Percentiles rank a stretch among this genome's conserved stretches.
Conservation (phyloP, 1,140 invertebrate species). For the Aporrectodea caliginosa region DNA sequence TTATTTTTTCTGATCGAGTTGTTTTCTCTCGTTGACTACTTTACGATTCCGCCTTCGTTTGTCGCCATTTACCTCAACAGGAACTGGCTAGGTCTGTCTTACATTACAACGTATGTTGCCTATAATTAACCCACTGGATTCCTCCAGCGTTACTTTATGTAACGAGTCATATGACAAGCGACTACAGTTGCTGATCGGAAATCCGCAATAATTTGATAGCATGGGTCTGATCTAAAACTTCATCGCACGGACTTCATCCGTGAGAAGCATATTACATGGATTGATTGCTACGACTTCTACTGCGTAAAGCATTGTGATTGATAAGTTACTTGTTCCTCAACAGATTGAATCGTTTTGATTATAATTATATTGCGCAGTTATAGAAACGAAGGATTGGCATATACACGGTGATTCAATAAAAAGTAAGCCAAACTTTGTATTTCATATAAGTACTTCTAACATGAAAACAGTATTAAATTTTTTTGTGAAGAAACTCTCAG, state of each 20-base stretch:
- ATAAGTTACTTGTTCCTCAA: too few species aligned
- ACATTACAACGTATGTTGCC: neutral
- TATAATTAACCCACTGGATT: too few species aligned
- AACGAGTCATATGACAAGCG: neutral
- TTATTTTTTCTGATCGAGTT: slow-evolving; percentile 99
- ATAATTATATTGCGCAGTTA: too few species aligned
- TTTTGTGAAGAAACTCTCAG: too few species aligned
- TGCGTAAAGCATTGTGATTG: too few species aligned
- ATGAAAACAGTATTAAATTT: too few species aligned
- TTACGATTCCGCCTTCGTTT: slow-evolving; percentile 99
- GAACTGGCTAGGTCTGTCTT: slow-evolving; percentile 59
- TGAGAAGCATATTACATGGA: neutral
- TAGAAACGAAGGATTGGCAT: too few species aligned
- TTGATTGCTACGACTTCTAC: too few species aligned
- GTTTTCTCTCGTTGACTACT: slow-evolving; percentile 99
- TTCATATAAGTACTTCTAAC: too few species aligned
- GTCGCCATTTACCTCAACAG: slow-evolving; percentile 99
- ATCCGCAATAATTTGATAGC: neutral
- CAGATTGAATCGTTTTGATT: too few species aligned
- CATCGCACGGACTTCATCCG: neutral
- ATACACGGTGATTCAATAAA: too few species aligned
- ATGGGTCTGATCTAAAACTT: neutral
- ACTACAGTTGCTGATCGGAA: neutral
- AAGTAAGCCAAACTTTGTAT: too few species aligned
- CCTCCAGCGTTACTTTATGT: neutral